Evolutionary conservation across 2,113 vertebrate species (phyloP), one percentile per base, ranked within the genome.

Genomic region (Megaleporinus macrocephalus): DNA sequence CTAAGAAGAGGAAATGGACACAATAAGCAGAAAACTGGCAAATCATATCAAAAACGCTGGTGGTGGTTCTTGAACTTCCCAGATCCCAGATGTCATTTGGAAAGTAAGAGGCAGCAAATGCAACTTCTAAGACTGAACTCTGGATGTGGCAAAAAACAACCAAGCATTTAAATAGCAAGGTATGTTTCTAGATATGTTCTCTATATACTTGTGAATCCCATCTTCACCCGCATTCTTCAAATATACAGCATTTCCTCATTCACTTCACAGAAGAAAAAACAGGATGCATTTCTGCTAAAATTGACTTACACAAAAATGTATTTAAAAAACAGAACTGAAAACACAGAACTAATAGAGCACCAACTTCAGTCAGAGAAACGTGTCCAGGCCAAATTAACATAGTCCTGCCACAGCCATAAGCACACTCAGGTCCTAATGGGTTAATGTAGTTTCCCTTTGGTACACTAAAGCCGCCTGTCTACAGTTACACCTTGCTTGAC

Each of bases 401-500:
- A 61, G 24, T 10, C 22, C 57, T 59, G 57, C 20, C 5, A 24
- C 1, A 9, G 57, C 10, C n/a, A 10, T 4, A 10, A 44, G 16
- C 14, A 16, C 49, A 22, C 53, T 59, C 51, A 59, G 20, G 55
- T 16, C 20, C 5, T 41, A 26, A 26, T 13, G 3, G 18, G 33
- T 24, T 62, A 36, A 20, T 1, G 55, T 61, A 15, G 33, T 29
- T 76, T 49, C 74, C 59, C 49, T 12, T 76, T 2, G 16, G 24
- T 10, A 68, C 29, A 24, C 27, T 78, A 33, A 36, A 24, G 29
- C 18, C 30, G 4, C 65, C 65, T 68, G 65, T 33, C 12, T 53
- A 10, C 62, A 36, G 47, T 66, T 78, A 30, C 76, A 55, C 22
- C 62, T 30, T 36, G 62, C 3, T 18, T 77, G 62, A 29, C 76